Base-by-base conservation (phyloP, 2,113 vertebrate species). In the Apeltes quadracus region DNA sequence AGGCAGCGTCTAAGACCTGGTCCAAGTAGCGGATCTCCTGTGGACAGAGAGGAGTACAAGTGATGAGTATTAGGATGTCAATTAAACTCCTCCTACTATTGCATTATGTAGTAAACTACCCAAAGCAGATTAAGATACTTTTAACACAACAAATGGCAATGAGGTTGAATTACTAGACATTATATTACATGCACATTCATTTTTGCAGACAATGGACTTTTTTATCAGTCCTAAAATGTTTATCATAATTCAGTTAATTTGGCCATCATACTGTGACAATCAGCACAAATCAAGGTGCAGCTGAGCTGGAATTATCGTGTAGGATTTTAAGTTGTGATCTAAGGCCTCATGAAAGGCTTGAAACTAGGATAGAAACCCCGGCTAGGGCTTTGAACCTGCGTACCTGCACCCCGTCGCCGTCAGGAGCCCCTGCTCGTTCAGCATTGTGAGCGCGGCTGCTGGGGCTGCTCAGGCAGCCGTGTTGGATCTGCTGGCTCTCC, bases 1-100 rank as follows among this genome's bases (percentile, higher is more conserved):
- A 89, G 58, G 95, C 93, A 34, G 95, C 97, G 59, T 98, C 97
- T 59, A 98, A 87, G 18, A 98, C 97, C 90, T 98, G 96, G 75
- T 99, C 97, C 89, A 98, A 87, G 90, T 98, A 98, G 18, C 93
- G 91, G 84, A 97, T 98, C 92, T 99, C 96, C 93, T 96, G 91
- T 82, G 13, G 63, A 77, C 46, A 78, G 8, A 69, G 14, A 39
- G 0, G 15, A 53, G 11, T 39, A 20, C 20, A 50, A 3, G 2
- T 43, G 23, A 39, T 46, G n/a, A n/a, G 10, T 14, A 56, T 41
- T 46, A 16, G 15, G 29, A 36, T 51, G 16, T 23, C 58, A 27
- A 22, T 2, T 4, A 57, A 48, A 39, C 12, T 5, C n/a, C 20
- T 22, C 16, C 7, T n/a, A 7, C 4, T 53, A 0, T 53, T 20